Evolutionary conservation across 2,888 invertebrate genomes (phyloP), one percentile per base, ranked within the genome.

Genomic region (Dasypolia templi): DNA sequence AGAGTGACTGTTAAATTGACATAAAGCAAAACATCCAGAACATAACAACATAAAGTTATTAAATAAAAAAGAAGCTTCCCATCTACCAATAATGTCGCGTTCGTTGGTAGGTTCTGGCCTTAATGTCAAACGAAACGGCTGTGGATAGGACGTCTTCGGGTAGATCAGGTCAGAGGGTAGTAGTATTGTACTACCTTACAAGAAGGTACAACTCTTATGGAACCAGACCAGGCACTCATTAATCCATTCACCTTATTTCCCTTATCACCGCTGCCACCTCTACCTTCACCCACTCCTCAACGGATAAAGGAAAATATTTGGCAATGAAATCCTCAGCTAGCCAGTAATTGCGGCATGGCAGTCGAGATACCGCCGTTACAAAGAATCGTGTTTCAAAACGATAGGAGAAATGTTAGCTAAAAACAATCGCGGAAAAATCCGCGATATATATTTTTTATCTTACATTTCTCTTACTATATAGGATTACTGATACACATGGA

Each of bases 261-360:
- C 7, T 6, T 2, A 64, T 22, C 14, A 56, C 26, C 88, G 77
- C 85, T 77, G 4, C 19, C 71, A 58, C 86, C 81, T 68, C 7
- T 80, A 7, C n/a, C 84, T 89, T 86, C 77, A 11, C 61, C 91
- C 91, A 85, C 59, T 46, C 39, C n/a, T 73, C 75, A 85, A 81
- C 89, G 89, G 91, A 91, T 92, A 92, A 94, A 94, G 91, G 93
- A 95, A 95, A 95, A 95, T 95, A 95, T 95, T 95, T 94, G 94
- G 92, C 93, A 94, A 95, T 94, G 93, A 94, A 94, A 95, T 94
- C 93, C 92, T 93, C 89, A 88, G 93, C 87, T 89, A n/a, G n/a
- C 89, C 89, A 91, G 93, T 95, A 95, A 95, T 95, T 94, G 94
- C 89, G 92, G 89, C 81, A 76, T 76, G 81, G 83, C 56, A 59